Base-by-base conservation (phyloP, 2,888 invertebrate species). In the Cheilosia urbana region DNA sequence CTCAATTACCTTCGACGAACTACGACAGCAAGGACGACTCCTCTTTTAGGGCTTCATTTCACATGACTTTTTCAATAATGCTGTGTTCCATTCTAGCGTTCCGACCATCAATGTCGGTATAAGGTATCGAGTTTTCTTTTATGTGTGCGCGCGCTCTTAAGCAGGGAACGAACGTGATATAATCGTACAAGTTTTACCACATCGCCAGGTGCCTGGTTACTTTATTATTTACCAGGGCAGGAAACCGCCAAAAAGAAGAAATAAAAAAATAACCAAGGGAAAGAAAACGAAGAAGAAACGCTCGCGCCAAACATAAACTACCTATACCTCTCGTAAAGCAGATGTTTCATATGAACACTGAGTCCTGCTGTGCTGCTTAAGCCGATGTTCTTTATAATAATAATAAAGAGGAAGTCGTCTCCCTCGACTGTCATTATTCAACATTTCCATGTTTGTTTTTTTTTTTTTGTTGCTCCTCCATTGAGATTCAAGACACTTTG, bases 241-340 rank as follows among this genome's bases (percentile, higher is more conserved):
- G 80, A 84, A 83, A 75, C 58, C 17, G 11, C 7, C 19, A 9
- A 47, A 66, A 57, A 66, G 27, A 27, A 45, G 4, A 47, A 47
- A 47, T 30, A 72, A 34, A 47, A 27, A 27, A 0, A 24, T 24
- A 27, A 51, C 24, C 57, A 66, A 37, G 37, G 60, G 55, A 63
- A 57, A 11, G 47, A 69, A 63, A 58, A 65, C 51, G 21, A 27
- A 34, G 34, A 68, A 60, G 51, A 55, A 65, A 51, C 68, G 69
- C 79, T 84, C 83, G 83, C 83, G 83, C 83, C 83, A 84, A 79
- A 78, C 53, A 75, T 66, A 76, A 62, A 68, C 72, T 75, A 47
- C 63, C 37, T 62, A 17, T 34, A 40, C 19, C 71, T 69, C 19
- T 42, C 27, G 63, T 68, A 84, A 49, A 66, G 84, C 84, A 84